Evolutionary conservation across 2,888 invertebrate species (phyloP).

Genomic region (Coelinius sp.): DNA sequence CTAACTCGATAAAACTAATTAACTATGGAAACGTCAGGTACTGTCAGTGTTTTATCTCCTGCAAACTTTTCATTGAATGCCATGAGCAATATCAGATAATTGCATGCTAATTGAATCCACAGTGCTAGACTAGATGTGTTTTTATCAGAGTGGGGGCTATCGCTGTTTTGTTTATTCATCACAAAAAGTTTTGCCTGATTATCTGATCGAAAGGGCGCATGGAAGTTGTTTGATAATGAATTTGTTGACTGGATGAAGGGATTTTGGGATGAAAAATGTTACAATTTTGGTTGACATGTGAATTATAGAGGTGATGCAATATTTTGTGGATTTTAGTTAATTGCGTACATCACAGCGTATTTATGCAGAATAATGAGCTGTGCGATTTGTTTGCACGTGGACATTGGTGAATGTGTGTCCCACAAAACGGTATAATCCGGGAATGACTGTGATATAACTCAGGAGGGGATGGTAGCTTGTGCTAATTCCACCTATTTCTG

Average conservation of each 20-base stretch:
- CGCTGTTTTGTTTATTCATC: background rate
- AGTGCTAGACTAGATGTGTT: conserved; percentile 4
- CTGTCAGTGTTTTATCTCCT: conserved; percentile 1
- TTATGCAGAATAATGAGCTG: background rate
- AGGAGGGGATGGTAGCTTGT: background rate
- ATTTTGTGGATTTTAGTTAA: background rate
- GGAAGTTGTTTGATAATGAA: background rate
- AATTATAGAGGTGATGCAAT: background rate
- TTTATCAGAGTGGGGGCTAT: background rate
- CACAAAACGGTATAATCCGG: background rate
- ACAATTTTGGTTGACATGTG: background rate
- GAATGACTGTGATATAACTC: background rate
- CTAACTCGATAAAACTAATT: conserved; percentile 21
- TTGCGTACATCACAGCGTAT: background rate
- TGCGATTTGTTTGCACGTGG: background rate
- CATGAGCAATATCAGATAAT: conserved; percentile 13
- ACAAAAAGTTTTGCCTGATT: background rate
- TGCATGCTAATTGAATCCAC: conserved; percentile 15
- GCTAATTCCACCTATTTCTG: background rate
- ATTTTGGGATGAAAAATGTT: background rate
- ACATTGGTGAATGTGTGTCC: background rate
- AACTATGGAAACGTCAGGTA: background rate
- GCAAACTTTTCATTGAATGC: background rate
- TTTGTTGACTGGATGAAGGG: background rate
- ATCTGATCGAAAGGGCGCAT: background rate